Evolutionary conservation across 2,888 invertebrate species (phyloP), one percentile per base, ranked within the genome.

Genomic region (Phania funesta): DNA sequence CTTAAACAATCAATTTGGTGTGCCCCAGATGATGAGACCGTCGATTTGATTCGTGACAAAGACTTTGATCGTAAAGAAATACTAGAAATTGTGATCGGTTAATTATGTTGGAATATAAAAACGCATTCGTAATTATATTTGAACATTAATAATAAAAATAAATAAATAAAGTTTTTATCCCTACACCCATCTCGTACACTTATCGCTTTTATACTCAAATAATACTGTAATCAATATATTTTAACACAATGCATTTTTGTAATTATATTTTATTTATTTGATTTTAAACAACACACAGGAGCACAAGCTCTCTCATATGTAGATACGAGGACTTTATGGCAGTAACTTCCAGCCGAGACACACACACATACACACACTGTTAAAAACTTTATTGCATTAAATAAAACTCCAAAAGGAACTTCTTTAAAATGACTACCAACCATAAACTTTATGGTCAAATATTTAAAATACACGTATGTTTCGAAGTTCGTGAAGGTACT

Each of bases 261-360:
- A 81, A 74, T 81, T 77, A 64, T 56, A 74, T 81, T 68, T 64
- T 73, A 77, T 81, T 81, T 73, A 74, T 81, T 81, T 48, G 26
- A 68, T 67, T 73, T 56, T 41, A 22, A 73, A 58, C 20, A 9
- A 75, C 38, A 50, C 29, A 41, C 16, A 62, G 35, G 4, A 9
- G 20, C 52, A 46, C 32, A 35, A 32, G 35, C 11, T 26, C 32
- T n/a, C n/a, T n/a, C n/a, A n/a, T n/a, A n/a, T n/a, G n/a, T n/a
- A n/a, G n/a, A n/a, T n/a, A n/a, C n/a, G n/a, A n/a, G 44, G 44
- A 60, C 26, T 60, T 58, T 74, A 16, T 46, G 46, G 24, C 60
- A 11, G 3, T 18, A 54, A 9, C 46, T 50, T 13, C 35, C 56
- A 77, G 56, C 62, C 56, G 73, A 67, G 48, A 29, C 54, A 24